Percentiles rank a stretch among this genome's conserved stretches.
These are phyloP conservation scores for Bolinopsis microptera DNA, from an alignment of 37 sponge, comb jelly and placozoan genomes.

Conservation along the genomic window DNA sequence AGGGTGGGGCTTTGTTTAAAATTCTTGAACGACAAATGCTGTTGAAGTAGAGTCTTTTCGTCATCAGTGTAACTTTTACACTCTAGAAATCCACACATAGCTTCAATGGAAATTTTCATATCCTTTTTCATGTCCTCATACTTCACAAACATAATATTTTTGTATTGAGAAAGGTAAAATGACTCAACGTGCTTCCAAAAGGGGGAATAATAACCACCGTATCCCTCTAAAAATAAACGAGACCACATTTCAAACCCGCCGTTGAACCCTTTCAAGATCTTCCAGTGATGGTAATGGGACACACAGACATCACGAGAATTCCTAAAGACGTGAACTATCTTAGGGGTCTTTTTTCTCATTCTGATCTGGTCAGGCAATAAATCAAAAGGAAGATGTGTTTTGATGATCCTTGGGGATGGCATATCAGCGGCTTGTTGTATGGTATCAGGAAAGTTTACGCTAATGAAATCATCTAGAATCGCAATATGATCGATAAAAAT, in stretches of 20 bases:
- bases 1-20: background rate
- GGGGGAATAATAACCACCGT: background rate
- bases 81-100: background rate
- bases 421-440: background rate
- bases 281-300: background rate
- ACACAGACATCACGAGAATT: background rate
- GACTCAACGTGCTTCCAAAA: background rate
- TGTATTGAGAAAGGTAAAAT: background rate
- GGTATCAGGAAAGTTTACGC: background rate
- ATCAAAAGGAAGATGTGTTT: background rate
- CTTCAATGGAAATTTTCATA: background rate
- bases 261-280: background rate
- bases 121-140: background rate
- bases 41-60: background rate
- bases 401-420: background rate
- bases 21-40: background rate
- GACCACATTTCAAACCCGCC: background rate
- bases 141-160: background rate
- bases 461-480: background rate
- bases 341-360: background rate
- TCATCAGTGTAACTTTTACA: background rate
- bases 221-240: background rate
- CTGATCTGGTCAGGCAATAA: background rate
- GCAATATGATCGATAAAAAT: background rate
- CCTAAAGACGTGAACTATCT: background rate